Conservation (phyloP, 2,113 vertebrate species). For the Daubentonia madagascariensis region DNA sequence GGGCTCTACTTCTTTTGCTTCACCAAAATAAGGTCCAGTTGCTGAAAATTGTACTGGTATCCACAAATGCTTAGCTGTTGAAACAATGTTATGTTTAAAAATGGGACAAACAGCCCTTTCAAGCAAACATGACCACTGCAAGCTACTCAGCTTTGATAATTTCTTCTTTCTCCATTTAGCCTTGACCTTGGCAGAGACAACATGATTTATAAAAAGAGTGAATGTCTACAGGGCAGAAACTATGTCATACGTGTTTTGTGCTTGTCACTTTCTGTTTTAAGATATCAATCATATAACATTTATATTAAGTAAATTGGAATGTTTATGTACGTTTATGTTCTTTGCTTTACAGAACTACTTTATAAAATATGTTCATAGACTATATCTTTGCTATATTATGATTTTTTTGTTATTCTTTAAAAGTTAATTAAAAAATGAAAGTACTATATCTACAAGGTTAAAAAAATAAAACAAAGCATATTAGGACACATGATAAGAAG, state of each 20-base stretch:
- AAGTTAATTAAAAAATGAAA: constrained; percentile 30
- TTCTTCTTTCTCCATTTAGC: constrained; percentile 38
- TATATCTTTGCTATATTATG: not conserved
- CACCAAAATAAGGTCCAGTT: not conserved
- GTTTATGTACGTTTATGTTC: not conserved
- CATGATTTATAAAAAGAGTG: constrained; percentile 56
- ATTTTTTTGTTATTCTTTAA: constrained; percentile 25
- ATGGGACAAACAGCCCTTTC: not conserved
- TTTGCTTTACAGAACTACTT: constrained; percentile 37
- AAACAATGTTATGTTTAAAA: not conserved
- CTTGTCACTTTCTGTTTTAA: constrained; percentile 34
- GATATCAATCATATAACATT: constrained; percentile 32
- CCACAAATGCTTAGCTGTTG: not conserved
- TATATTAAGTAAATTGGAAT: constrained; percentile 22
- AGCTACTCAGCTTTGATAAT: constrained; percentile 35
- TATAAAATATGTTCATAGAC: not conserved
- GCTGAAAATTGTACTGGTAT: not conserved
- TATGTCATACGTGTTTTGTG: constrained; percentile 52
- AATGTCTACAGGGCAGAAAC: constrained; percentile 56
- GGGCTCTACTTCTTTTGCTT: not conserved
- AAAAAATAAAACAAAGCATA: constrained; percentile 4
- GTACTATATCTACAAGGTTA: not conserved
- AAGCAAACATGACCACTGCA: constrained; percentile 2
- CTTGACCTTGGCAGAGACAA: constrained; percentile 57
- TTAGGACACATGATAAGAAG: not conserved